Evolutionary conservation across 2,888 invertebrate genomes (phyloP).

Genomic region (Eueremaeus valkanovi): DNA sequence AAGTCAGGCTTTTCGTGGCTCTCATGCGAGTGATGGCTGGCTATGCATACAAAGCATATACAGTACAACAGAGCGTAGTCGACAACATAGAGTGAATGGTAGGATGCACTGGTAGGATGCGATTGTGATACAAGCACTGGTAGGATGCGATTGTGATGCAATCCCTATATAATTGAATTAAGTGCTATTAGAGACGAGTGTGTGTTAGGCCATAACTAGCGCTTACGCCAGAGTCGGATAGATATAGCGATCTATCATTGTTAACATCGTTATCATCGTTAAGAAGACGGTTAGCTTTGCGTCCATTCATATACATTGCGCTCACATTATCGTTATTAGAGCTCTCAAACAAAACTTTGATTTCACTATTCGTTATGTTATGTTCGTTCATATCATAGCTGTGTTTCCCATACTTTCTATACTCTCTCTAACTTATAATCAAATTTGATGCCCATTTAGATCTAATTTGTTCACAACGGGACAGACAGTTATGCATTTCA

Average conservation of each 20-base stretch:
- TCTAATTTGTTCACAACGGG: conserved; percentile 19
- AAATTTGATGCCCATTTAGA: conserved; percentile 17
- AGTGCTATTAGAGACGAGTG: conserved; percentile 30
- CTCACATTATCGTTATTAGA: conserved; percentile 19
- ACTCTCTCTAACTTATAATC: conserved; percentile 13
- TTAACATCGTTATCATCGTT: conserved; percentile 16
- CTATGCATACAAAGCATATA: neutral
- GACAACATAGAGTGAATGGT: too few relatives aligned
- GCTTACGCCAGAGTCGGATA: neutral
- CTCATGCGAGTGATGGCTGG: too few relatives aligned
- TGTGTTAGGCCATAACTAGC: conserved; percentile 32
- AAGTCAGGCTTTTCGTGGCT: neutral
- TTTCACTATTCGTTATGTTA: neutral
- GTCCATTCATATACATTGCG: too few relatives aligned
- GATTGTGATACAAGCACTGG: conserved; percentile 13
- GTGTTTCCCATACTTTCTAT: neutral
- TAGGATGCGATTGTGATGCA: conserved; percentile 12
- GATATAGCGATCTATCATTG: conserved; percentile 18
- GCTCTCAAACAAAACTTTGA: conserved; percentile 20
- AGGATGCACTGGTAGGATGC: neutral
- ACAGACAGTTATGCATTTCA: conserved; percentile 5
- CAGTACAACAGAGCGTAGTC: too few relatives aligned
- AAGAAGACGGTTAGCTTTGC: conserved; percentile 8
- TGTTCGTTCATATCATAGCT: too few relatives aligned
- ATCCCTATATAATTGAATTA: conserved; percentile 32